Evolutionary conservation across 2,113 vertebrate genomes (phyloP).

Genomic region (Regulus satrapa): DNA sequence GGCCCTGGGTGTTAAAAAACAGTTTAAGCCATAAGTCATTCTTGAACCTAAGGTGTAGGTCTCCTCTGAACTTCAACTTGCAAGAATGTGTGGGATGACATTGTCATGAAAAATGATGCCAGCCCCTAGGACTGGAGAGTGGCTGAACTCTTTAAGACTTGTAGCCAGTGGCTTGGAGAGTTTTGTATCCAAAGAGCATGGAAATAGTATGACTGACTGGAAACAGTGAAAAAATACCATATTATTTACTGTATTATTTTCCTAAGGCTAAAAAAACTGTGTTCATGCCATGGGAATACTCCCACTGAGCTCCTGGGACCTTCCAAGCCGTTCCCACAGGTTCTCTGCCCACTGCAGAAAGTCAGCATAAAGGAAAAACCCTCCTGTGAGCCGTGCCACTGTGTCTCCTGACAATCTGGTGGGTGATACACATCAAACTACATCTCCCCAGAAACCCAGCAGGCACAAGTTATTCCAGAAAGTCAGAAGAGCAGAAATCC

Average conservation of each 20-base stretch:
- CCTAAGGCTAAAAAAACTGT: neutral
- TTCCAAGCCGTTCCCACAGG: neutral
- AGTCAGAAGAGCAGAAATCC: neutral
- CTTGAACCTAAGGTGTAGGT: neutral
- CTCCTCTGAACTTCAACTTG: neutral
- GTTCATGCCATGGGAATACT: neutral
- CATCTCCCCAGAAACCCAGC: neutral
- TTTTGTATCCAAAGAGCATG: neutral
- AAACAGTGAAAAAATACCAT: neutral
- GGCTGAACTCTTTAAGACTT: neutral
- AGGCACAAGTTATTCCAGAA: neutral
- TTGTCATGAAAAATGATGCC: neutral
- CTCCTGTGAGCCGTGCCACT: neutral
- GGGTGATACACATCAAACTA: neutral
- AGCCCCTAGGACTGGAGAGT: rapidly evolving
- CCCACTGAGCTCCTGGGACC: neutral
- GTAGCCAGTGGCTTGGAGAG: neutral
- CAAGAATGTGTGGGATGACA: neutral
- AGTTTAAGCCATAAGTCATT: neutral
- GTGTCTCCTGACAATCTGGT: neutral
- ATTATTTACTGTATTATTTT: neutral
- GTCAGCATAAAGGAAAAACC: neutral
- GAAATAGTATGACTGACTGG: neutral
- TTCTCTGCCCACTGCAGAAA: neutral
- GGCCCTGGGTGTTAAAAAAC: neutral